Conservation (phyloP, 1,140 invertebrate genomes). For the Acromyrmex echinatior region DNA sequence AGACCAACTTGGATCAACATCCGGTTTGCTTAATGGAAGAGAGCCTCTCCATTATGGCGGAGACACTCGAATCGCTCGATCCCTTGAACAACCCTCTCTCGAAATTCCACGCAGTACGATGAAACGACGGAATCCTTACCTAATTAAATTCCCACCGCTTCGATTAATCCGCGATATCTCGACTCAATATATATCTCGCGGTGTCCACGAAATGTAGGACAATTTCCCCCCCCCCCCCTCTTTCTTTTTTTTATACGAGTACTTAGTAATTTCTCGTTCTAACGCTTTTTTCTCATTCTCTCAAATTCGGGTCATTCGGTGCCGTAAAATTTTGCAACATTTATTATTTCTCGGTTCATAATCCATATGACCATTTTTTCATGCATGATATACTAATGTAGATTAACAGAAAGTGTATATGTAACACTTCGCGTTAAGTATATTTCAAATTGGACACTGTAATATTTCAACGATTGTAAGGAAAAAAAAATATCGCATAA, state of each 20-base stretch:
- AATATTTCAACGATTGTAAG: constrained; percentile 1
- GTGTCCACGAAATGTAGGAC: constrained; percentile 30
- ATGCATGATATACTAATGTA: neutral
- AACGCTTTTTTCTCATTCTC: neutral
- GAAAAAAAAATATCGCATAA: neutral
- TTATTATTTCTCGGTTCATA: neutral
- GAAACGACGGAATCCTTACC: constrained; percentile 46
- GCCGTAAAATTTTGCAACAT: neutral
- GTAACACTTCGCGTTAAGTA: neutral
- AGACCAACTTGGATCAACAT: constrained; percentile 61
- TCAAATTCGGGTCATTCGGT: neutral
- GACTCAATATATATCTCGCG: constrained; percentile 26
- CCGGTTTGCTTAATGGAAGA: constrained; percentile 64
- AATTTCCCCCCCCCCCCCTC: neutral
- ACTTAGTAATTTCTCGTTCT: neutral
- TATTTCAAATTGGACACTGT: neutral
- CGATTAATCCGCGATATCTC: constrained; percentile 55
- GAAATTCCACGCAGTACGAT: constrained; percentile 51
- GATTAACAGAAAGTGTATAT: neutral
- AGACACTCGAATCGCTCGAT: constrained; percentile 53
- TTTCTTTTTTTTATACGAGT: neutral
- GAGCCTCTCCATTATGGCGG: constrained; percentile 41
- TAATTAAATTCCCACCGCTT: constrained; percentile 59
- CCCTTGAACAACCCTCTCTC: neutral
- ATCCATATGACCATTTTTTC: neutral